Base-by-base conservation (phyloP, 1,140 invertebrate species). In the Maconellicoccus hirsutus region DNA sequence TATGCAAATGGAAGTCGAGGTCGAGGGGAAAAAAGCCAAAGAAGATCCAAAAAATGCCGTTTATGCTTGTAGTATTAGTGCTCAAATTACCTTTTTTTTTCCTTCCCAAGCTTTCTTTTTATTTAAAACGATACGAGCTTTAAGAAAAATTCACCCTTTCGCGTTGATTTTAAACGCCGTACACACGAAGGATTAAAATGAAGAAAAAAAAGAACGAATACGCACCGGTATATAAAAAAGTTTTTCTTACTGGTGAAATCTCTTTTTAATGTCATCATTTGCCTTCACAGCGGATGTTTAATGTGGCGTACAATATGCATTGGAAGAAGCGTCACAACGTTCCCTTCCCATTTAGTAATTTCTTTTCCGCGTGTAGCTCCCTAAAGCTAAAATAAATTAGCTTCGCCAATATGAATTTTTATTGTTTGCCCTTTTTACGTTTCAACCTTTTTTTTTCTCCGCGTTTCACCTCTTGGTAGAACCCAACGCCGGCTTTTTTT, bases 1-100 rank as follows among this genome's bases (percentile, higher is more conserved):
- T 6, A 98, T 99, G 97, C 96, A 98, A 81, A 98, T 98, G 94
- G 96, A 99, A 83, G 94, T 98, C 0, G 96, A 98, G 83, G 96
- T 96, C 0, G 96, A 99, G 80, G 81, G 97, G 70, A 89, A 91
- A 77, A 99, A 99, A 80, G 83, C 97, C 77, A 97, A 19, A 19
- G 10, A 66, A 10, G 61, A 8, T 12, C 6, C 22, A 25, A 10
- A 22, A 25, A 66, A 66, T 8, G 21, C 25, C 25, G 61, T 3
- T 66, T 25, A 25, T 25, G 16, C 25, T 66, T 66, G 61, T 66
- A 66, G 61, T 26, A 66, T 66, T 66, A 66, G 14, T 16, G 61
- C 25, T 66, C 10, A 66, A 66, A 66, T 66, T 66, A 26, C 61
- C 19, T 66, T 66, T 66, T 66, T 66, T 66, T 23, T 66, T 66